phyloP scores from a whole-genome alignment of 1,140 invertebrate genomes.

The Drosophila bifasciata region DNA sequence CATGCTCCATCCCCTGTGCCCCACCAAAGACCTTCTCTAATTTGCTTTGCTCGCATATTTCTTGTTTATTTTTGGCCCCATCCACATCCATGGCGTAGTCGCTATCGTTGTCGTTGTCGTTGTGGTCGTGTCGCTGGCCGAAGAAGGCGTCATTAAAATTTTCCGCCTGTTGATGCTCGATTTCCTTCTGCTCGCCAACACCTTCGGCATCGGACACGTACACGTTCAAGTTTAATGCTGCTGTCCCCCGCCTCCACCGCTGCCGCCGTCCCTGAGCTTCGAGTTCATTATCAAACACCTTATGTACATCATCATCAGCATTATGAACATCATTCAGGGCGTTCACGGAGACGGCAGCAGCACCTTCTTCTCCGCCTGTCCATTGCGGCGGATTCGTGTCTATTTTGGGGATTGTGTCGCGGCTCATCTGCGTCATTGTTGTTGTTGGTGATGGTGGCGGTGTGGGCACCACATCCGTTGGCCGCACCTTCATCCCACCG shows the following conservation, averaged over 20 bases:
- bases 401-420: conserved; percentile 62
- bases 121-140: conserved; percentile 59
- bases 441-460: conserved; percentile 26
- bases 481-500: not conserved
- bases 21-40: conserved; percentile 52
- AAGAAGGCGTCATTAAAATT: conserved; percentile 81
- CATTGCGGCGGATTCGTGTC: conserved; percentile 28
- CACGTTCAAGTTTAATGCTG: conserved; percentile 76
- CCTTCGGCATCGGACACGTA: conserved; percentile 51
- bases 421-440: conserved; percentile 67
- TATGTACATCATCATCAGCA: conserved; percentile 43
- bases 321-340: conserved; percentile 36
- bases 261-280: conserved; percentile 39
- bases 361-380: conserved; percentile 15
- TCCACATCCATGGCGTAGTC: conserved; percentile 74
- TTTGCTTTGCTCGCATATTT: conserved; percentile 80
- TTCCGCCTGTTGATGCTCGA: conserved; percentile 81
- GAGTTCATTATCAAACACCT: conserved; percentile 73
- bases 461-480: conserved; percentile 34
- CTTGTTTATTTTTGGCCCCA: conserved; percentile 76
- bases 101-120: conserved; percentile 22
- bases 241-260: not conserved
- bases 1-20: too few relatives aligned
- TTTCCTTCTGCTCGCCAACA: conserved; percentile 73
- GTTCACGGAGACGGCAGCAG: too few relatives aligned